These are phyloP conservation scores for Spondyliosoma cantharus DNA, from an alignment of 2,797 vertebrate species.

Conservation along the genomic window DNA sequence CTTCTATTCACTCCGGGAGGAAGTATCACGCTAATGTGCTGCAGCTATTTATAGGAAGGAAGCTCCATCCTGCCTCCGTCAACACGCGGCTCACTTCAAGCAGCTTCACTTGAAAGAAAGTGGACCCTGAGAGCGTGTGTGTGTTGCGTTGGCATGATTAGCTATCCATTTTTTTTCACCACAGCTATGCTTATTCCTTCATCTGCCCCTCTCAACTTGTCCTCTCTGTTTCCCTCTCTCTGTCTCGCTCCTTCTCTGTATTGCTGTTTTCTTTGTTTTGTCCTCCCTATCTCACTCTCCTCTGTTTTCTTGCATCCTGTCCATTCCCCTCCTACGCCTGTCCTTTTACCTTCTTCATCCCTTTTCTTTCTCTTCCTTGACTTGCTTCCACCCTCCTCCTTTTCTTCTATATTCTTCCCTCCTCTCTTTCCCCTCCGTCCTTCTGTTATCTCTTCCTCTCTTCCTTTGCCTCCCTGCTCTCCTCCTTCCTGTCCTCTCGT, in stretches of 20 bases:
- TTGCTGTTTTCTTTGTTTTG: background rate
- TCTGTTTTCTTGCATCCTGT: background rate
- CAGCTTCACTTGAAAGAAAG: constrained; percentile 45
- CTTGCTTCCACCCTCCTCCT: background rate
- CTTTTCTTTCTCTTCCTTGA: background rate
- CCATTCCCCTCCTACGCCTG: background rate
- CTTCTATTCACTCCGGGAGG: constrained; percentile 26
- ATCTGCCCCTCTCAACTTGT: constrained; percentile 9
- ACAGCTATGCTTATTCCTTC: constrained; percentile 20
- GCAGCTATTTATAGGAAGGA: constrained; percentile 63
- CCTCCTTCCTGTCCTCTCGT: constrained; percentile 15
- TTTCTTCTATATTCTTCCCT: background rate
- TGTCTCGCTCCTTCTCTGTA: background rate
- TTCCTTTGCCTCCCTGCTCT: background rate
- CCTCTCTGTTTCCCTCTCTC: background rate
- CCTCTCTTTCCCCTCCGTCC: background rate
- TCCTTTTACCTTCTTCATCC: background rate
- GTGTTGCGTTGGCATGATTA: constrained; percentile 28
- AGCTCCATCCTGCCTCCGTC: constrained; percentile 41
- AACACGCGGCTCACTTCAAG: constrained; percentile 65
- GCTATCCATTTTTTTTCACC: constrained; percentile 21
- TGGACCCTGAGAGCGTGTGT: constrained; percentile 27
- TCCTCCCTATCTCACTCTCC: background rate
- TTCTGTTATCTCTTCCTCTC: background rate
- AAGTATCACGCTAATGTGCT: constrained; percentile 52